Percentiles rank a stretch among this genome's conserved stretches.
These are phyloP conservation scores for Columba livia DNA, from an alignment of 2,113 vertebrate species.

Conservation along the genomic window DNA sequence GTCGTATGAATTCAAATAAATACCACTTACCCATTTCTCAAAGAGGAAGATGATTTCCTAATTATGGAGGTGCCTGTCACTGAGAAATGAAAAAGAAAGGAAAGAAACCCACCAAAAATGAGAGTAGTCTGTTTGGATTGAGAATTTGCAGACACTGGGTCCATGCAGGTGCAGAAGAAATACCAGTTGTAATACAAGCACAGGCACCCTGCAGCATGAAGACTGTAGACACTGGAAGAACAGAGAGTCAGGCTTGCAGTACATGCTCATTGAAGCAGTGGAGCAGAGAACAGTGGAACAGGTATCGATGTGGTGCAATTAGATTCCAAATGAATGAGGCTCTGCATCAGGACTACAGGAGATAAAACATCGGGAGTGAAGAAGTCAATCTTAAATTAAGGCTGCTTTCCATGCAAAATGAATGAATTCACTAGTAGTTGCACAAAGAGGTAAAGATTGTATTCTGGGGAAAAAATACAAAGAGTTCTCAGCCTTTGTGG, in stretches of 20 bases:
- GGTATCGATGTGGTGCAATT: rapidly evolving
- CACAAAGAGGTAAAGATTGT: neutral
- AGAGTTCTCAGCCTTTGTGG: neutral
- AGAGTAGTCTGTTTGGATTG: neutral
- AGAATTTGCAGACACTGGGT: neutral
- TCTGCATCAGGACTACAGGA: neutral
- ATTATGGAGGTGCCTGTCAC: neutral
- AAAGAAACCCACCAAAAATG: neutral
- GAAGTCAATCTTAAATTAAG: neutral
- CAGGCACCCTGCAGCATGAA: neutral
- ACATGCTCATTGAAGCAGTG: neutral
- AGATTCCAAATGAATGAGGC: neutral
- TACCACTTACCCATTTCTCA: neutral
- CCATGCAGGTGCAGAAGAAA: neutral
- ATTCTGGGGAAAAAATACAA: neutral
- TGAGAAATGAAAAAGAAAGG: neutral
- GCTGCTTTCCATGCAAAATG: neutral
- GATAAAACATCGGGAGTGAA: neutral
- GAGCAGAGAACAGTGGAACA: neutral
- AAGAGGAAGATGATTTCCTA: neutral
- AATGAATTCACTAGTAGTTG: neutral
- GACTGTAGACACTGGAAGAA: neutral
- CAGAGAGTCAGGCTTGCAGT: neutral
- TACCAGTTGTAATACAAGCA: neutral
- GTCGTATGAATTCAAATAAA: neutral